These are phyloP conservation scores for Cinara cedri DNA, from an alignment of 2,888 invertebrate species.

Conservation along the genomic window DNA sequence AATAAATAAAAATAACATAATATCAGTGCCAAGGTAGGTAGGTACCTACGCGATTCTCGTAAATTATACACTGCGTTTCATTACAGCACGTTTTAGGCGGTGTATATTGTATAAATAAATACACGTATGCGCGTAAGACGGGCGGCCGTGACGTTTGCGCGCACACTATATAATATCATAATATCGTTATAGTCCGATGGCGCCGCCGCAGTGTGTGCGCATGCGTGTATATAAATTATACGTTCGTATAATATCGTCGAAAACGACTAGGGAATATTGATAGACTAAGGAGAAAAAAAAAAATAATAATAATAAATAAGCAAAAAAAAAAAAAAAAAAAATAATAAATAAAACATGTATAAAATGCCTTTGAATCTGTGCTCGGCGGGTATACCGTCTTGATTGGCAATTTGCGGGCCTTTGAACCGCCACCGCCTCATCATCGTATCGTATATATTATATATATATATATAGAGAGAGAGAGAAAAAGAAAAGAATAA, in stretches of 20 bases:
- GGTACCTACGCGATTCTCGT: too few relatives aligned
- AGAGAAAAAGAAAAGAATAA: not conserved
- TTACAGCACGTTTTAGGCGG: too few relatives aligned
- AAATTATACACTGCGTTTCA: too few relatives aligned
- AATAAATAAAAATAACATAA: too few relatives aligned
- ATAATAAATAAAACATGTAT: constrained; percentile 12
- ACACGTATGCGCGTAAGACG: not conserved
- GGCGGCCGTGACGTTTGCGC: not conserved
- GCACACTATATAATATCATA: not conserved
- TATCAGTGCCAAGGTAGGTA: too few relatives aligned
- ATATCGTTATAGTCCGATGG: not conserved
- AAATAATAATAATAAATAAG: constrained; percentile 9
- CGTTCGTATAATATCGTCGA: not conserved
- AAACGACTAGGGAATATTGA: constrained; percentile 27
- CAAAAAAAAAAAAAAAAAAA: constrained; percentile 19
- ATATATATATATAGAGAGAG: not conserved
- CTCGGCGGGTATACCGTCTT: constrained; percentile 42
- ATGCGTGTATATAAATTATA: not conserved
- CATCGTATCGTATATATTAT: constrained; percentile 13
- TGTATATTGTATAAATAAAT: not conserved
- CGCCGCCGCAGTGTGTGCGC: not conserved
- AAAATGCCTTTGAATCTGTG: constrained; percentile 45
- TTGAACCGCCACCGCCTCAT: constrained; percentile 42
- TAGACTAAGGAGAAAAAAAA: constrained; percentile 19
- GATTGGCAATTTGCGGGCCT: constrained; percentile 55